These are phyloP conservation scores for Phylloscopus trochiloides DNA, from an alignment of 2,113 vertebrate species.

Conservation along the genomic window DNA sequence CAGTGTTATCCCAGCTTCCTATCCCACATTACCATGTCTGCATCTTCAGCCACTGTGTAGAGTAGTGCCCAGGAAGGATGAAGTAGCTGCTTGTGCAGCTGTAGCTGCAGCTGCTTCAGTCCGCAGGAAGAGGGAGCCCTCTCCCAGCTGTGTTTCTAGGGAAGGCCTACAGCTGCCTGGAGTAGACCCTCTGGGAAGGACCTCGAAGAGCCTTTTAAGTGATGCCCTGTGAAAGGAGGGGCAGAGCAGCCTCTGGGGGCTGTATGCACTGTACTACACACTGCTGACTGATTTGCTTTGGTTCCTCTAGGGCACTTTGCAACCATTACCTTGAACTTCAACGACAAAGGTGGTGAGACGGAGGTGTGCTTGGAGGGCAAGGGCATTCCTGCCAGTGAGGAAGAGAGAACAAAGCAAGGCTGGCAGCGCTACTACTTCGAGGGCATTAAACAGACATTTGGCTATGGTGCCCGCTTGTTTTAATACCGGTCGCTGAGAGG, in stretches of 20 bases:
- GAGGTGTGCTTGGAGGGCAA: slow-evolving; percentile 83
- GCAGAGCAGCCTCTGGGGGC: background rate
- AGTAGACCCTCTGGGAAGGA: background rate
- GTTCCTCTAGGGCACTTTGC: slow-evolving; percentile 84
- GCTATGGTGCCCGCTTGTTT: slow-evolving; percentile 87
- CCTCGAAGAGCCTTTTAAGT: background rate
- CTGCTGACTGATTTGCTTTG: slow-evolving; percentile 18
- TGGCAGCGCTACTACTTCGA: slow-evolving; percentile 93
- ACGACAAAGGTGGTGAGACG: slow-evolving; percentile 82
- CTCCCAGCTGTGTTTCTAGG: background rate
- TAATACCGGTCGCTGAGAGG: slow-evolving; percentile 63
- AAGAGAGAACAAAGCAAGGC: slow-evolving; percentile 87
- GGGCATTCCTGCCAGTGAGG: slow-evolving; percentile 83
- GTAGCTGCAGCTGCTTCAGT: background rate
- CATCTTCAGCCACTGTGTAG: background rate
- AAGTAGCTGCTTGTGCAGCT: background rate
- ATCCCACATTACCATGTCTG: background rate
- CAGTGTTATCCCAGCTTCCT: background rate
- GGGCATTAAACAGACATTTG: slow-evolving; percentile 94
- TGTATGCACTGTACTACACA: background rate
- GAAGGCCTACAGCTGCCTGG: background rate
- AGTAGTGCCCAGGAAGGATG: background rate
- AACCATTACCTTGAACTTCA: slow-evolving; percentile 81
- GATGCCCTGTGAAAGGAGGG: background rate
- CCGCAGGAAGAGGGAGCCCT: background rate